These are phyloP conservation scores for Eilema depressum DNA, from an alignment of 2,888 invertebrate genomes.

Conservation along the genomic window DNA sequence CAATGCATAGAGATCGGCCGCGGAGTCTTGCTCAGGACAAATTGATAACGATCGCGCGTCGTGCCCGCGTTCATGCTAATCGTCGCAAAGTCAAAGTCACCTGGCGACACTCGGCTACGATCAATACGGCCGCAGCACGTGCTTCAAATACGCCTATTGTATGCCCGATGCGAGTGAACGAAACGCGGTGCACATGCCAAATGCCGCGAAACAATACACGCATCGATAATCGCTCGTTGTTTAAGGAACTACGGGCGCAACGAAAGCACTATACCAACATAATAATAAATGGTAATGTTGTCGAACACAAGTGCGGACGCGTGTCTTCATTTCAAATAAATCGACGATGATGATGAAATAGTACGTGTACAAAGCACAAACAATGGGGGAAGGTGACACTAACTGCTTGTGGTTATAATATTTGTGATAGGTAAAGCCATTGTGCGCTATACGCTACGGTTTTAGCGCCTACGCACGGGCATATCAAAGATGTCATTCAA, in stretches of 20 bases:
- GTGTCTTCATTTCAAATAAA: slow-evolving; percentile 74
- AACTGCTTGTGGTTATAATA: slow-evolving; percentile 58
- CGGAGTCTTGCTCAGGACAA: slow-evolving; percentile 70
- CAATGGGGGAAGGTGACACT: slow-evolving; percentile 72
- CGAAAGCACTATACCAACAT: slow-evolving; percentile 71
- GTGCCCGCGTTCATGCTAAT: slow-evolving; percentile 76
- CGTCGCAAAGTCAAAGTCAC: slow-evolving; percentile 75
- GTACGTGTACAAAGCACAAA: slow-evolving; percentile 68
- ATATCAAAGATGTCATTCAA: slow-evolving; percentile 46
- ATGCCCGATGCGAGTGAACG: slow-evolving; percentile 73
- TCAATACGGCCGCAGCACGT: slow-evolving; percentile 83
- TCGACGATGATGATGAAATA: slow-evolving; percentile 73
- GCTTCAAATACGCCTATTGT: slow-evolving; percentile 80
- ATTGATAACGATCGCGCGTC: slow-evolving; percentile 77
- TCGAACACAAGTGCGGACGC: slow-evolving; percentile 66
- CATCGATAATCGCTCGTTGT: slow-evolving; percentile 77
- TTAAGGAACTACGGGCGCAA: slow-evolving; percentile 70
- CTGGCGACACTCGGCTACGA: slow-evolving; percentile 68
- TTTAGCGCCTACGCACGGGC: slow-evolving; percentile 56
- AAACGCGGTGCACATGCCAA: slow-evolving; percentile 82
- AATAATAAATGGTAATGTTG: slow-evolving; percentile 73
- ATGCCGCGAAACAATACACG: slow-evolving; percentile 78
- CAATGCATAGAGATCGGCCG: slow-evolving; percentile 71
- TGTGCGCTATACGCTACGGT: slow-evolving; percentile 56
- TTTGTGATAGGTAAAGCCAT: slow-evolving; percentile 57